Base-by-base conservation (phyloP, 1,140 invertebrate genomes). In the Aphelenchoides avenae region DNA sequence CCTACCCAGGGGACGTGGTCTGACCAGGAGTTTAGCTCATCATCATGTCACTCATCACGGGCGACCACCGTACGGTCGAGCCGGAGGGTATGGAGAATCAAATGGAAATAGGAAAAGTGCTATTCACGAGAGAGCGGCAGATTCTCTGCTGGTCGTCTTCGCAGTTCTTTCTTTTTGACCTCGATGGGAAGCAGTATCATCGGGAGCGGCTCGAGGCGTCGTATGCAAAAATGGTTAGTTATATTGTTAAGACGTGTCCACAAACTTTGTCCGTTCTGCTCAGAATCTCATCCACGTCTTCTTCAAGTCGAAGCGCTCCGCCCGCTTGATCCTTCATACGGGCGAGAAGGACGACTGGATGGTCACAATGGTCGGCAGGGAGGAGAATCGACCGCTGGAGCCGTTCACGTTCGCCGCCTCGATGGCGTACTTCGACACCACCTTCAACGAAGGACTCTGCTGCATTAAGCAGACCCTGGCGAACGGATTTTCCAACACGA, bases 31-130 rank as follows among this genome's bases (percentile, higher is more conserved):
- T 80, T 0, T 71, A 75, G 24, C 80, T 80, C 31, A 78, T 82
- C 86, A 86, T 87, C 84, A 9, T 83, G 81, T 89, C 85, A 66
- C 86, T 85, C 74, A 83, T 89, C 78, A 77, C 87, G 15, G 88
- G 88, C 1, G 71, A 73, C 30, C 66, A 52, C 57, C 49, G 40
- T 9, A 56, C 48, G 22, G 56, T 56, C n/a, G 51, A 65, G 36
- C 53, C 66, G 0, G 68, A 68, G 49, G 59, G 62, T 9, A 52
- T 67, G 33, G 64, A 64, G 11, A 59, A 67, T 24, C 69, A 71
- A 48, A 71, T 71, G 69, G 47, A 65, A 49, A 61, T 68, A 13
- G 68, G 40, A 42, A 48, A 66, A 22, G 36, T 70, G 26, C 22
- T 27, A 11, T 68, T 70, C 42, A 68, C 68, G 0, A 27, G 30